These are phyloP conservation scores for Lepidurus apus DNA, from an alignment of 1,140 invertebrate genomes.

Conservation along the genomic window DNA sequence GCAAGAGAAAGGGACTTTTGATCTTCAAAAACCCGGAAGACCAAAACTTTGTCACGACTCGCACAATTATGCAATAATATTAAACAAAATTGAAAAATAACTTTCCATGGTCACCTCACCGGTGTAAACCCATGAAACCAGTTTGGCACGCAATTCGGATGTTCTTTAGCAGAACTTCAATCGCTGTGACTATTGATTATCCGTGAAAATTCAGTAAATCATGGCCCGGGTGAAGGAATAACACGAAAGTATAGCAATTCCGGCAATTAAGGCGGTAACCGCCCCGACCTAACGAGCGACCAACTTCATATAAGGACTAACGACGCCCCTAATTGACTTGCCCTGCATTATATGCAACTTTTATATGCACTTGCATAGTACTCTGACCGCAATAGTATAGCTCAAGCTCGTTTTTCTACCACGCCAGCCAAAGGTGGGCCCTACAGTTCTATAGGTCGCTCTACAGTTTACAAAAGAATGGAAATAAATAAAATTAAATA, in stretches of 20 bases:
- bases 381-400: neutral
- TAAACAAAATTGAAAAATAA: no score
- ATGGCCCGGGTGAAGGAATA: neutral
- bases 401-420: neutral
- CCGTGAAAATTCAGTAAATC: neutral
- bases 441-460: neutral
- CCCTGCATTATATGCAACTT: neutral
- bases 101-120: no score
- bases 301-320: slow-evolving; percentile 8
- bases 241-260: neutral
- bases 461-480: no score
- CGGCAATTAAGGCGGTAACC: neutral
- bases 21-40: neutral
- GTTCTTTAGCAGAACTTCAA: no score
- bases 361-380: neutral
- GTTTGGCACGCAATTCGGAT: no score
- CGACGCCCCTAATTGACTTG: neutral
- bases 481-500: no score
- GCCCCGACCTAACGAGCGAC: neutral
- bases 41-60: no score
- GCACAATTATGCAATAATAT: no score
- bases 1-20: neutral
- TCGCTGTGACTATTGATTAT: no score
- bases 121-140: no score
- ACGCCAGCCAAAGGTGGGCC: neutral